These are phyloP conservation scores for Vollenhovia emeryi DNA, from an alignment of 1,140 invertebrate genomes.

Conservation along the genomic window DNA sequence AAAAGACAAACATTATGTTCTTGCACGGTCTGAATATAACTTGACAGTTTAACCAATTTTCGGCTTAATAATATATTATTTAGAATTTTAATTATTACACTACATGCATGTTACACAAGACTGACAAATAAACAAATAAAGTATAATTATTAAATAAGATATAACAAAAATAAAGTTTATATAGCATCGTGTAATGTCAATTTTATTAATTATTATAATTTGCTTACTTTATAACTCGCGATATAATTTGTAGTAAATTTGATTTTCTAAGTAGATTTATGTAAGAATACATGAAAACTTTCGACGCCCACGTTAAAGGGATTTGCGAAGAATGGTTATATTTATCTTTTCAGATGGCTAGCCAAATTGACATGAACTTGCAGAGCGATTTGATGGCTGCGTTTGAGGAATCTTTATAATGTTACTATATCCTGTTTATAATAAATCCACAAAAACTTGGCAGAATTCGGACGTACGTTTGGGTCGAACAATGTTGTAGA, in stretches of 20 bases:
- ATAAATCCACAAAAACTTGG: conserved; percentile 71
- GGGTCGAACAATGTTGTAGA: conserved; percentile 67
- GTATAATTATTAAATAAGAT: neutral
- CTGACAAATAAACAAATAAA: neutral
- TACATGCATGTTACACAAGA: neutral
- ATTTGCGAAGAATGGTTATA: conserved; percentile 76
- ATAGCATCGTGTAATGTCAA: neutral
- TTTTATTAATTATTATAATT: conserved; percentile 4
- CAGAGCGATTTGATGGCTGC: conserved; percentile 99
- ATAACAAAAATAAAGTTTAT: neutral
- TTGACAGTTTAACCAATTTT: neutral
- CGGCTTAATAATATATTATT: neutral
- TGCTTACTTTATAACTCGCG: neutral
- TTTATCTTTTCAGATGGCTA: conserved; percentile 93
- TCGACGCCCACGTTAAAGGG: neutral
- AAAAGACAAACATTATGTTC: neutral
- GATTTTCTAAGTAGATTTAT: neutral
- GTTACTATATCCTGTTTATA: conserved; percentile 76
- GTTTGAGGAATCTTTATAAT: conserved; percentile 97
- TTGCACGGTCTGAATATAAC: neutral
- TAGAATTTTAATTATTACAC: neutral
- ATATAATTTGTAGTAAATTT: conserved; percentile 18
- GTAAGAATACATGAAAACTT: neutral
- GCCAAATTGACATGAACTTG: conserved; percentile 99
- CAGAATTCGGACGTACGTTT: conserved; percentile 74